Evolutionary conservation across 2,113 vertebrate species (phyloP), one percentile per base, ranked within the genome.

Genomic region (Indicator indicator): DNA sequence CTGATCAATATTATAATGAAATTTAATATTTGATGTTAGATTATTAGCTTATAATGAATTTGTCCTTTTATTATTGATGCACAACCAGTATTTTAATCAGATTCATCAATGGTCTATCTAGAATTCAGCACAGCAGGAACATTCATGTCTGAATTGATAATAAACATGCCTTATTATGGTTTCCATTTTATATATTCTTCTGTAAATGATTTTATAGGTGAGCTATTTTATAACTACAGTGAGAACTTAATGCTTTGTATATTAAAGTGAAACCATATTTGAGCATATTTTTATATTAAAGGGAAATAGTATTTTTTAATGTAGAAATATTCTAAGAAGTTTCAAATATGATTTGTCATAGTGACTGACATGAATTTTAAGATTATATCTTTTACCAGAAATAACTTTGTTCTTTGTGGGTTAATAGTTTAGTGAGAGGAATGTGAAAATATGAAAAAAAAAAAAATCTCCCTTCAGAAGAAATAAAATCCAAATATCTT

Each of bases 11-110:
- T 94, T 93, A 95, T 96, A 97, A 97, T 96, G 94, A 96, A 97
- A 96, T 96, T 97, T 97, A 96, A 96, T 97, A 97, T 96, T 97
- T 97, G 62, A 97, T 97, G 91, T 70, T 93, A 90, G 46, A 90
- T 83, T 97, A 96, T 96, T 95, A 96, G 17, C 42, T 92, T 91
- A 62, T 64, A 96, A 96, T 84, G 52, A 93, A 44, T 92, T 94
- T 93, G 20, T 86, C 24, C 21, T 83, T 89, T 93, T 91, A 93
- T 96, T 96, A 96, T 95, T 88, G 90, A 95, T 92, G 77, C 9
- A 86, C 63, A 92, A 93, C 90, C 76, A 93, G 86, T 89, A 90
- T 96, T 95, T 94, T 94, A 90, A 90, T 84, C 94, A 58, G n/a
- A 30, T 80, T 86, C 38, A 80, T 89, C 88, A 89, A 63, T 71